Evolutionary conservation across 2,113 vertebrate species (phyloP).

Genomic region (Centrocercus urophasianus): DNA sequence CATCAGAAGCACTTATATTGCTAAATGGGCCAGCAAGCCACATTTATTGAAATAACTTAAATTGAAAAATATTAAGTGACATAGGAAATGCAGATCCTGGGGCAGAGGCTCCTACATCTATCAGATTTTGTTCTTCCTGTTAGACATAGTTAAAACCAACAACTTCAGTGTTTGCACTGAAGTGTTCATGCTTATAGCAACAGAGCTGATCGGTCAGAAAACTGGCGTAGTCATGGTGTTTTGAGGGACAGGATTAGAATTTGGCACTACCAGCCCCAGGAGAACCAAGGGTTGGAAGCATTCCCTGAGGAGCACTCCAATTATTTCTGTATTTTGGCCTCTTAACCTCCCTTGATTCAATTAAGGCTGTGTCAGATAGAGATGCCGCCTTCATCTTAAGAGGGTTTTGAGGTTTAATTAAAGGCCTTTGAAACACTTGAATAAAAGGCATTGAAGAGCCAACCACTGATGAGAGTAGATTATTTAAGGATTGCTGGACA

Average conservation of each 20-base stretch:
- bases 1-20: slow-evolving; percentile 1
- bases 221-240: background rate
- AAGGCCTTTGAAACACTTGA: background rate
- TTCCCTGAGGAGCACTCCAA: background rate
- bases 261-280: fast-evolving
- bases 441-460: background rate
- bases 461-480: background rate
- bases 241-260: background rate
- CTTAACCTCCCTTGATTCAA: background rate
- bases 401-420: background rate
- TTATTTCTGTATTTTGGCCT: background rate
- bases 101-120: background rate
- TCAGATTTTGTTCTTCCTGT: background rate
- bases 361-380: background rate
- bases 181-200: background rate
- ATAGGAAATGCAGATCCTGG: background rate
- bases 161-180: background rate
- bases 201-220: background rate
- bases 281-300: background rate
- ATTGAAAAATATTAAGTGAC: slow-evolving; percentile 6
- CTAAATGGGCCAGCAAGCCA: slow-evolving; percentile 35
- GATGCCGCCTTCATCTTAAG: background rate
- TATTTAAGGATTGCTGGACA: background rate
- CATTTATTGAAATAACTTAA: slow-evolving; percentile 22
- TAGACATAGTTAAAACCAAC: background rate